Conservation (phyloP, 1,140 invertebrate genomes). For the Campoletis sonorensis region DNA sequence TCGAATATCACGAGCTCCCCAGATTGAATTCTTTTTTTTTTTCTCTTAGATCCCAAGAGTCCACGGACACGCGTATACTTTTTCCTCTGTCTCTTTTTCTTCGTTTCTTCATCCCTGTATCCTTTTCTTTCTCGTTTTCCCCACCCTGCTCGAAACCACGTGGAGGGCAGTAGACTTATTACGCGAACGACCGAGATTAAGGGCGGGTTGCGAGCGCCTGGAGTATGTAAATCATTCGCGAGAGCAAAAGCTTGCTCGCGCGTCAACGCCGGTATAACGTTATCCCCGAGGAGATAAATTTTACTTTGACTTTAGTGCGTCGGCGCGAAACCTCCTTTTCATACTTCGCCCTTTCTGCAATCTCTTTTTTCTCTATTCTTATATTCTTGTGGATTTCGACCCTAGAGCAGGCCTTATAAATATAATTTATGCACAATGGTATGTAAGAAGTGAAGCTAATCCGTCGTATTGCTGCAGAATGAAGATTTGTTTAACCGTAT, state of each 20-base stretch:
- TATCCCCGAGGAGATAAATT: conserved; percentile 33
- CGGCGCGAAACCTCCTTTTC: conserved; percentile 1
- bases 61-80: background rate
- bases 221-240: conserved; percentile 58
- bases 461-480: no score
- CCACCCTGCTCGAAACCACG: conserved; percentile 16
- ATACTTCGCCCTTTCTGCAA: background rate
- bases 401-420: background rate
- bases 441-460: no score
- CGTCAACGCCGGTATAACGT: conserved; percentile 14
- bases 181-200: conserved; percentile 42
- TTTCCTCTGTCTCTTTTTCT: conserved; percentile 35
- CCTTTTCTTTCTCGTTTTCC: background rate
- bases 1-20: conserved; percentile 24
- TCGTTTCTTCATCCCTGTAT: background rate
- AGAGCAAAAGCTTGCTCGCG: conserved; percentile 51
- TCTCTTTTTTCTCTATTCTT: background rate
- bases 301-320: conserved; percentile 35
- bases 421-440: background rate
- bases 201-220: background rate
- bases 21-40: conserved; percentile 40
- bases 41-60: background rate
- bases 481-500: no score
- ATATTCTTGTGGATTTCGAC: background rate
- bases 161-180: conserved; percentile 47